Evolutionary conservation across 2,888 invertebrate genomes (phyloP).

Genomic region (Cerastis rubricosa): DNA sequence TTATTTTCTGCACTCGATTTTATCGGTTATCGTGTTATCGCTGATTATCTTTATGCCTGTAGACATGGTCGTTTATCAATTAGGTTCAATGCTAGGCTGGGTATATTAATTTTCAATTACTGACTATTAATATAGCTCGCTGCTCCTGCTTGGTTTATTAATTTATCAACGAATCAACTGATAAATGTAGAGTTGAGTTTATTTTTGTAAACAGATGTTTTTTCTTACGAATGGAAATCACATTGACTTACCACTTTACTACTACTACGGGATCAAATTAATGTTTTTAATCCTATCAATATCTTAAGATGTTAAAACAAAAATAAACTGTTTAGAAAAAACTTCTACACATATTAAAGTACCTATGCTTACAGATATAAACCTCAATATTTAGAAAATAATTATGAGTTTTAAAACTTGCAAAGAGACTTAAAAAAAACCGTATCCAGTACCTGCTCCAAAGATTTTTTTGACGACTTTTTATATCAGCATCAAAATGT

Average conservation of each 20-base stretch:
- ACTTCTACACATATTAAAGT: too few relatives aligned
- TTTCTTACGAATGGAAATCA: too few relatives aligned
- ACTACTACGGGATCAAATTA: too few relatives aligned
- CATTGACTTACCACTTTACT: too few relatives aligned
- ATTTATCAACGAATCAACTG: constrained; percentile 23
- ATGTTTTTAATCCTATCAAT: too few relatives aligned
- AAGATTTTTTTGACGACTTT: constrained; percentile 30
- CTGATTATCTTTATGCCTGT: constrained; percentile 40
- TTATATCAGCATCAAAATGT: constrained; percentile 22
- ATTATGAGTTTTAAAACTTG: neutral
- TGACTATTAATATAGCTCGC: constrained; percentile 38
- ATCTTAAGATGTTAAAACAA: too few relatives aligned
- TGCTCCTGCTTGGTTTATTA: constrained; percentile 6
- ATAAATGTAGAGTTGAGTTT: constrained; percentile 5
- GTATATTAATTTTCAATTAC: constrained; percentile 58
- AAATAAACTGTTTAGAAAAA: too few relatives aligned
- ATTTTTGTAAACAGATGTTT: constrained; percentile 7
- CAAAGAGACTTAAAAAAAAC: neutral
- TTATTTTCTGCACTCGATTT: constrained; percentile 13
- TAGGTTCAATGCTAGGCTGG: constrained; percentile 30
- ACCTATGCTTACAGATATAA: too few relatives aligned
- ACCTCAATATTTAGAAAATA: neutral
- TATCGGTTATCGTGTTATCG: constrained; percentile 33
- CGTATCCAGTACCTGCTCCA: neutral
- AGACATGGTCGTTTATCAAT: constrained; percentile 44